phyloP scores from a whole-genome alignment of 2,113 vertebrate genomes.

The human (Homo sapiens) region DNA sequence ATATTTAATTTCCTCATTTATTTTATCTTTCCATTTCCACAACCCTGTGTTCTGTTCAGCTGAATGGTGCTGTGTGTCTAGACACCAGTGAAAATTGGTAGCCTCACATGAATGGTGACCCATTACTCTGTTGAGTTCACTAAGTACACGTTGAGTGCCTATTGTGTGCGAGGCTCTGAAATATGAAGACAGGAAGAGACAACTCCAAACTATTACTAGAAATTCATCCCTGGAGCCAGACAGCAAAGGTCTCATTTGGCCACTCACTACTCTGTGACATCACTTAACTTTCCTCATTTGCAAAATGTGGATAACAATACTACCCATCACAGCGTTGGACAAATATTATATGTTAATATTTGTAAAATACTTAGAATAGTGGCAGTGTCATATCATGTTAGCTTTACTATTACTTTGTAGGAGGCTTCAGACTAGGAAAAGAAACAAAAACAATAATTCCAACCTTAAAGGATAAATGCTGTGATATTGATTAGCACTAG shows the following conservation, averaged over 20 bases:
- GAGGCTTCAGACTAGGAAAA: background rate
- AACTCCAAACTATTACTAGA: background rate
- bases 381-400: background rate
- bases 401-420: background rate
- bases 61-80: background rate
- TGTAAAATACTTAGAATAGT: background rate
- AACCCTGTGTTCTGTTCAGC: background rate
- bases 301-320: background rate
- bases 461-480: background rate
- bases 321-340: accelerated
- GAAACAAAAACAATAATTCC: background rate
- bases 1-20: background rate
- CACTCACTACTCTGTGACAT: background rate
- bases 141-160: background rate
- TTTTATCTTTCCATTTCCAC: background rate
- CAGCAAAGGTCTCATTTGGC: background rate
- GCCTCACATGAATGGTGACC: accelerated
- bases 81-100: background rate
- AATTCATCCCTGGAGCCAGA: background rate
- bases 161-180: background rate
- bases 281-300: background rate
- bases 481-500: background rate
- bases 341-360: background rate
- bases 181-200: background rate
- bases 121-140: background rate